Conservation (phyloP, 2,797 vertebrate species). For the Tokudaia muenninki region DNA sequence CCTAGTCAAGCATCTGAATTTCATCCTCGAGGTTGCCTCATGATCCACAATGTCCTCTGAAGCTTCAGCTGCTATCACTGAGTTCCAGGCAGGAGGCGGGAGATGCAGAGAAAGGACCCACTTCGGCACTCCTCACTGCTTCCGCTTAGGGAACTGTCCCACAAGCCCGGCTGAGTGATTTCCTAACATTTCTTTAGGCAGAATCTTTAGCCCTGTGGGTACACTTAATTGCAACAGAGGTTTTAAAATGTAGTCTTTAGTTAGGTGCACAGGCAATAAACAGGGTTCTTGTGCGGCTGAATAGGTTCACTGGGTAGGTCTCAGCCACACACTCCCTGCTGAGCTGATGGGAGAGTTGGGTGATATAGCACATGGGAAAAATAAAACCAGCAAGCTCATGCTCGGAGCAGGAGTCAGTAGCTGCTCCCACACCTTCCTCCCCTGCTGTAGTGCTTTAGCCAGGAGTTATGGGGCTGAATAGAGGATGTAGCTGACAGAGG, state of each 20-base stretch:
- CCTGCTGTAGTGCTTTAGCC: background rate
- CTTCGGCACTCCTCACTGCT: background rate
- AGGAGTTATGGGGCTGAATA: background rate
- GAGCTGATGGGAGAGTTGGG: background rate
- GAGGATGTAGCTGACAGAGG: background rate
- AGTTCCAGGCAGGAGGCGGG: background rate
- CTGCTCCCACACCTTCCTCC: background rate
- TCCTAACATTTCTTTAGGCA: slow-evolving; percentile 37
- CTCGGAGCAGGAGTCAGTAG: background rate
- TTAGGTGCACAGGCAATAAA: background rate
- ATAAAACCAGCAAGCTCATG: background rate
- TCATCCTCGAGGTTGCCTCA: background rate
- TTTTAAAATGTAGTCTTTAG: slow-evolving; percentile 60
- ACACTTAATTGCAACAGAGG: slow-evolving; percentile 34
- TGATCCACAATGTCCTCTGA: background rate
- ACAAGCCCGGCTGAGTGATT: background rate
- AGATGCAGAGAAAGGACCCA: background rate
- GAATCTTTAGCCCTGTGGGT: background rate
- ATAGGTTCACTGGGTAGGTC: background rate
- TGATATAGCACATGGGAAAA: background rate
- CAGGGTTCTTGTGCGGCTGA: background rate
- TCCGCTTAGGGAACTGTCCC: background rate
- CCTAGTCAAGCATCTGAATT: background rate
- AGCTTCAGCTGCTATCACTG: background rate
- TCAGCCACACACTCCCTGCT: background rate